Evolutionary conservation across 37 sponge, comb jelly and placozoan species (phyloP), one percentile per base, ranked within the genome.

Genomic region (Ianthella basta): DNA sequence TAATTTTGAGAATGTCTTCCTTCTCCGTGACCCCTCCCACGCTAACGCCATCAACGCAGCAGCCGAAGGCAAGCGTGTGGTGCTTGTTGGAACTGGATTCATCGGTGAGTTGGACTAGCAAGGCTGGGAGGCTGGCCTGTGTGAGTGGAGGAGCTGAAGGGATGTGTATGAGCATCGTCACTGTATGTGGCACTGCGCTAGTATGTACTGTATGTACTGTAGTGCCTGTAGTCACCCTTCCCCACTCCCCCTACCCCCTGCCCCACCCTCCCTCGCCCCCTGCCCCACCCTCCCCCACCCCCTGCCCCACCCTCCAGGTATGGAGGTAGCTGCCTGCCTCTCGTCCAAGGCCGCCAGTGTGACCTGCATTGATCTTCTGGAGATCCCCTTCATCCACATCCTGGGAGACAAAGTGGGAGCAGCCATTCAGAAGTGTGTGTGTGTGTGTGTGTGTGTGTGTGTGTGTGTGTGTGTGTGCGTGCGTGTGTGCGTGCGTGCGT

Each of bases 51-150:
- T 95, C 56, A 56, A 34, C 60, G 72, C 60, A 25, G 60, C 74
- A 35, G 41, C 84, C 38, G 59, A 78, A 20, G 93, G 89, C 19
- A 97, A 97, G 89, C 87, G 81, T 18, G 93, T 97, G 39, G 95
- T 95, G 1, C 38, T 97, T 68, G 90, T 97, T 35, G 97, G 97
- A 27, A 91, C 95, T 34, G 96, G 95, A 8, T 97, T 97, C 81
- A 97, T 97, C 72, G 95, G 96, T 91, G 21, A 63, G 82, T 87
- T 40, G 27, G 33, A 5, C 3, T 5, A 41, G 34, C 10, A 14
- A 32, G 66, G 50, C 50, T 3, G 3, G 50, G 50, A 44, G 50
- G 3, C 50, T 25, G 27, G 10, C 30, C 5, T 10, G 78, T 10
- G 24, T 74, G 41, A 35, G 78, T 74, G 78, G 24, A 74, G 29